Percentiles rank a stretch among this genome's conserved stretches.
These are phyloP conservation scores for Antheraea assamensis DNA, from an alignment of 2,888 invertebrate genomes.

Conservation along the genomic window DNA sequence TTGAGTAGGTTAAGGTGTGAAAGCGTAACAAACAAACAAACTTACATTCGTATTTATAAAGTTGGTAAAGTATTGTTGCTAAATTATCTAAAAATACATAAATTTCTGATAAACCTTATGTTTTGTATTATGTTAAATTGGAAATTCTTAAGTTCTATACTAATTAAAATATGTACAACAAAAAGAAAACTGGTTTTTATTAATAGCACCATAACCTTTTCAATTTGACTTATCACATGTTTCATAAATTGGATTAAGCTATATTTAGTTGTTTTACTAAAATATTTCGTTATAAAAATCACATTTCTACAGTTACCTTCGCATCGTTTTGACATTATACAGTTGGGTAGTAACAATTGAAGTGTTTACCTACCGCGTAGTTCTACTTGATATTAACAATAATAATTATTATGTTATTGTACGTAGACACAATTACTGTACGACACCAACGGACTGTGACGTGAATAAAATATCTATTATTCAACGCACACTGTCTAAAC, in stretches of 20 bases:
- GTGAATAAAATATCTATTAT: conserved; percentile 28
- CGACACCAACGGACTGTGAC: conserved; percentile 43
- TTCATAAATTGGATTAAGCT: neutral
- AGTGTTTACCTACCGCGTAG: conserved; percentile 42
- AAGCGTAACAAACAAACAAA: too few species aligned
- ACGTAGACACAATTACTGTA: conserved; percentile 65
- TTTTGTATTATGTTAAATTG: too few species aligned
- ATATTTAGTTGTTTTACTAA: too few species aligned
- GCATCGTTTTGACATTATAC: neutral
- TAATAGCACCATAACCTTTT: too few species aligned
- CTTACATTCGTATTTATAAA: too few species aligned
- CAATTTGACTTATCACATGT: neutral
- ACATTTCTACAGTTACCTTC: neutral
- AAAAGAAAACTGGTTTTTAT: too few species aligned
- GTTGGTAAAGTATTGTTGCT: too few species aligned
- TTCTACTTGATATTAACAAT: conserved; percentile 65
- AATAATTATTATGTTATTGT: conserved; percentile 72
- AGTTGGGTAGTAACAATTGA: conserved; percentile 29
- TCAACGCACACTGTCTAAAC: conserved; percentile 13
- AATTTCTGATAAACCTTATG: too few species aligned
- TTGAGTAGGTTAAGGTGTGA: too few species aligned
- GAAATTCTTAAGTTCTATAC: too few species aligned
- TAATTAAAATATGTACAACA: too few species aligned
- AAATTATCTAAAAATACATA: too few species aligned
- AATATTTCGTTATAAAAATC: neutral